Evolutionary conservation across 2,113 vertebrate genomes (phyloP), one percentile per base, ranked within the genome.

Genomic region (Chloropsis cyanopogon): DNA sequence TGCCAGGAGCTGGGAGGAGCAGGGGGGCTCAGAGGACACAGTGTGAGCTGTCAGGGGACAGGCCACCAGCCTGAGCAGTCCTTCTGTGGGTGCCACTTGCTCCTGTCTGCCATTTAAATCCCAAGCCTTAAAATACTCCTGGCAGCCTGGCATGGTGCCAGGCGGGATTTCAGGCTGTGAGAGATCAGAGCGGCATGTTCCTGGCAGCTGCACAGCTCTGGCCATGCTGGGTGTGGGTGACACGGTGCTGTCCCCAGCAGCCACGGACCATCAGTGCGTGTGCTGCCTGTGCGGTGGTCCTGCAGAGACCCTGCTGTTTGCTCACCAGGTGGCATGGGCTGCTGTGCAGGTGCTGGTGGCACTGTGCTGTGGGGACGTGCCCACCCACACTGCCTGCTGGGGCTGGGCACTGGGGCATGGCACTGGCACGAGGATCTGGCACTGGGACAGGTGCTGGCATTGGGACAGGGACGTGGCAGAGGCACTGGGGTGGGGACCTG

Each of bases 201-300:
- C 71, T 49, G 80, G 76, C 93, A 93, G 89, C 59, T 3, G 4
- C 50, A 7, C 10, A 3, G 59, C 64, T 53, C 68, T 35, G 66
- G 16, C 57, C 6, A 0, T 9, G 60, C 57, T 22, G 23, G 0
- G 0, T 33, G 52, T 63, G 16, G 73, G 63, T 56, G 61, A 29
- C 49, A 46, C 11, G 6, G 37, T 0, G 0, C 35, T 23, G 63
- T 63, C 53, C 44, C 28, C 72, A 50, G 86, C 57, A 56, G 80
- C 71, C 24, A 0, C 2, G 9, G 60, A 69, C 60, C 42, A 11
- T 1, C 21, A 2, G 35, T 10, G 49, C 0, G 0, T 22, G 35
- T 24, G 14, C 64, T n/a, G n/a, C 56, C 56, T 4, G 4, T 4
- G 2, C 0, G 0, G 12, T 15, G 22, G 18, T 35, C 39, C 25